A percentile compares a stretch with the other conserved stretches of the same genome.
phyloP scores from a whole-genome alignment of 2,113 vertebrate genomes.

The Pteronura brasiliensis region DNA sequence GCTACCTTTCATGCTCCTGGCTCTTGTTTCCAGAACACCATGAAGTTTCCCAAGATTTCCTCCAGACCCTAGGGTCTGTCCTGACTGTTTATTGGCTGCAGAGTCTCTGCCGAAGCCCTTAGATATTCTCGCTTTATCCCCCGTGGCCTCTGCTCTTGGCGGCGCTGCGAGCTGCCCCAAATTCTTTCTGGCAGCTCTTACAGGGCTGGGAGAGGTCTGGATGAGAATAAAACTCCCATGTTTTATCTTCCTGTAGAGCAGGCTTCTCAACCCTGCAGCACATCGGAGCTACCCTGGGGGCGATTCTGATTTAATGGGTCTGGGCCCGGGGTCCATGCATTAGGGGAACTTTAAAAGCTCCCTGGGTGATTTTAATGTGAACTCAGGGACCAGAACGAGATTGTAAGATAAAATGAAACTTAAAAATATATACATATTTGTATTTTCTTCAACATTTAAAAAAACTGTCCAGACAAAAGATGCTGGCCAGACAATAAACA shows the following conservation, averaged over 20 bases:
- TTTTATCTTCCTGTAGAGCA: not conserved
- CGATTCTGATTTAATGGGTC: not conserved
- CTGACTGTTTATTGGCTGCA: rapidly evolving
- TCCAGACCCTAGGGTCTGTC: not conserved
- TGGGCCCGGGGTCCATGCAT: too few relatives aligned
- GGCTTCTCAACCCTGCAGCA: not conserved
- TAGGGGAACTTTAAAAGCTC: not conserved
- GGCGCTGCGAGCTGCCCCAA: not conserved
- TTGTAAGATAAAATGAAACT: not conserved
- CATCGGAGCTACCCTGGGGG: too few relatives aligned
- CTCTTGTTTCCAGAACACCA: not conserved
- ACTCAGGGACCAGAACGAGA: not conserved
- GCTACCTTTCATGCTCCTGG: not conserved
- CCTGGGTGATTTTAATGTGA: not conserved
- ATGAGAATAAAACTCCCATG: not conserved
- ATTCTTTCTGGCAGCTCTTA: not conserved
- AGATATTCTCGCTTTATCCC: not conserved
- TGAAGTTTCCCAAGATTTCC: not conserved
- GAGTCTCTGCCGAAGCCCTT: not conserved
- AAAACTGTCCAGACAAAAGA: not conserved
- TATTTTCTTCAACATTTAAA: not conserved
- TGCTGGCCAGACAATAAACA: not conserved
- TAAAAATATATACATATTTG: not conserved
- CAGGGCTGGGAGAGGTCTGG: not conserved
- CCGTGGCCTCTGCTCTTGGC: not conserved